A percentile compares a stretch with the other conserved stretches of the same genome.
Conservation (phyloP, 1,140 invertebrate genomes). For the Drosophila busckii region DNA sequence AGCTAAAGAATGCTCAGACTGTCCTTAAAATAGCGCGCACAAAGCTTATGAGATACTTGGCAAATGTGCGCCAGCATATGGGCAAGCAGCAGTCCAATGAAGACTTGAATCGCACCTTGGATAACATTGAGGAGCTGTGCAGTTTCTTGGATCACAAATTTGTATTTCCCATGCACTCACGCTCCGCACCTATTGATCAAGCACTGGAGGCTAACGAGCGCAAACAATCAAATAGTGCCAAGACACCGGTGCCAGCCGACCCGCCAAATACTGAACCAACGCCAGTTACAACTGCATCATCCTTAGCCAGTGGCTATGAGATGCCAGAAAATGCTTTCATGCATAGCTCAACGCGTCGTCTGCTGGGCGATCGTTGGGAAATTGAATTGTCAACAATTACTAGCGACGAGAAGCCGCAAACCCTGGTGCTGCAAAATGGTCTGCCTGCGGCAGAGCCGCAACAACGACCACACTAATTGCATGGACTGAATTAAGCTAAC, state of each 20-base stretch:
- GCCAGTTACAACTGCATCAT: not conserved
- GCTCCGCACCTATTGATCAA: constrained; percentile 61
- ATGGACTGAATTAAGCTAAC: constrained; percentile 51
- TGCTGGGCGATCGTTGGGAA: constrained; percentile 58
- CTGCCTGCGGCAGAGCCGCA: constrained; percentile 60
- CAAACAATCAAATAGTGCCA: constrained; percentile 31
- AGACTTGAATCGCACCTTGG: constrained; percentile 72
- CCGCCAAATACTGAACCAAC: not conserved
- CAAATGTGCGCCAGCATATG: constrained; percentile 65
- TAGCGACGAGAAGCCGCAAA: constrained; percentile 55
- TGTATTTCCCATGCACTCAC: constrained; percentile 51
- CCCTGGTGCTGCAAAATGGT: constrained; percentile 43
- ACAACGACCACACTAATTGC: constrained; percentile 29
- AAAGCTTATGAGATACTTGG: constrained; percentile 77
- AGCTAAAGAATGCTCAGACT: constrained; percentile 78
- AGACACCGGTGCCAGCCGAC: not conserved
- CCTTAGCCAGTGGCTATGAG: constrained; percentile 38
- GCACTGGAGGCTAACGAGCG: constrained; percentile 76
- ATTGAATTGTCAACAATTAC: constrained; percentile 66
- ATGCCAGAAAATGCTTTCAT: constrained; percentile 69
- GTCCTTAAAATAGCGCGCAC: constrained; percentile 76
- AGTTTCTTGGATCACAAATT: constrained; percentile 68
- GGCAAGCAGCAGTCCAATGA: constrained; percentile 48
- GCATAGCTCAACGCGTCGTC: constrained; percentile 49
- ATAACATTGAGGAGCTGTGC: constrained; percentile 79